Base-by-base conservation (phyloP, 2,797 vertebrate species). In the Scarus forsteni region DNA sequence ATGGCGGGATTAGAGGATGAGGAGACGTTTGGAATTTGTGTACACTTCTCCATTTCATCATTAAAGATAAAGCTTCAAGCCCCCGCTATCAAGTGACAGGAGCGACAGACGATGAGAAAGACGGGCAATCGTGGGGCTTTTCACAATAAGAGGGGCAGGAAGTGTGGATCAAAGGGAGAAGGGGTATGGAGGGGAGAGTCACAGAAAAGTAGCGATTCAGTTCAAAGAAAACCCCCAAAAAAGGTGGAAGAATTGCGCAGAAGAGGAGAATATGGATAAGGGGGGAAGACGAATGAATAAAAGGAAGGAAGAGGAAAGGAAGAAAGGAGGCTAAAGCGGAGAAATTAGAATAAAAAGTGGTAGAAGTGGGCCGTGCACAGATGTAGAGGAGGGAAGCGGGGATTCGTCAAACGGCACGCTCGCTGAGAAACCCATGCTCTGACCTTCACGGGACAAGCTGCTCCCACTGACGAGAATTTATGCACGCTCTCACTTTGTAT, bases 361-460 rank as follows among this genome's bases (percentile, higher is more conserved):
- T 54, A 64, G 56, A 61, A 46, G 73, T 4, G 4, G 65, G 68
- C 46, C 57, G 76, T 45, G 74, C 79, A 73, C 91, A 88, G 90
- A 88, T 90, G 89, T 55, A 85, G 85, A 70, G 11, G 66, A 74
- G 66, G 59, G 77, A 65, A 68, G 75, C 39, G 6, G 59, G 77
- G 80, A 91, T 89, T 86, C 48, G 81, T 89, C 88, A 91, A 79
- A 75, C 85, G 19, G 77, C 81, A 61, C 85, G 86, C 79, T 75
- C 72, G 38, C 74, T 60, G 80, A 81, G 86, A 83, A 85, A 79
- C 81, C 38, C 10, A 56, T 3, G 68, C 80, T 85, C 73, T 91
- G 90, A 93, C 92, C 91, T 93, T 92, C 90, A 90, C 36, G 51
- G 85, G 81, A 87, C 87, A 81, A 83, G 76, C 84, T 77, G 85